Evolutionary conservation across 2,113 vertebrate genomes (phyloP).

Genomic region (Brachyhypopomus gauderio): DNA sequence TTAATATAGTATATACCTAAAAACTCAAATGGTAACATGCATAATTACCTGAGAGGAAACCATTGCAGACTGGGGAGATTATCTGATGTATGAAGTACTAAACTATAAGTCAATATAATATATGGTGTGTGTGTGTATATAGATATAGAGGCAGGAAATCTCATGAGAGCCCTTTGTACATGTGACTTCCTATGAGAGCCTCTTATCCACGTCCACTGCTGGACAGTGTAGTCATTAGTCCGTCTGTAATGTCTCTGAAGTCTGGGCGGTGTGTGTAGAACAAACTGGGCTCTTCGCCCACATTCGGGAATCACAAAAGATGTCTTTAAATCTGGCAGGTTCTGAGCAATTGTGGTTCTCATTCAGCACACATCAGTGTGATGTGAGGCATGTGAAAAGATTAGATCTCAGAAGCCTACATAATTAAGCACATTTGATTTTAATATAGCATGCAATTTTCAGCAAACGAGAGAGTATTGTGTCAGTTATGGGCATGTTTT

Average conservation of each 20-base stretch:
- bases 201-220: neutral
- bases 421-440: neutral
- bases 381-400: constrained; percentile 15
- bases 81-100: neutral
- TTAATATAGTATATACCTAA: too few relatives aligned
- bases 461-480: constrained; percentile 4
- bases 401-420: neutral
- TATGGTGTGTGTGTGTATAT: too few relatives aligned
- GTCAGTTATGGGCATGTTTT: neutral
- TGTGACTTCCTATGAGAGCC: too few relatives aligned
- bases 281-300: neutral
- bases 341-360: neutral
- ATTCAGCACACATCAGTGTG: neutral
- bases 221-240: neutral
- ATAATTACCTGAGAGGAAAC: neutral
- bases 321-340: neutral
- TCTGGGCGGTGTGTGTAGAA: neutral
- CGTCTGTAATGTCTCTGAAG: neutral
- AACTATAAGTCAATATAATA: neutral
- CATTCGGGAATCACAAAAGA: neutral
- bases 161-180: too few relatives aligned
- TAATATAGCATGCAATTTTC: constrained; percentile 3
- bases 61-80: too few relatives aligned
- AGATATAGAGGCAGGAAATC: too few relatives aligned
- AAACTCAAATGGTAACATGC: too few relatives aligned